These are phyloP conservation scores for Suricata suricatta DNA, from an alignment of 2,113 vertebrate species.

Conservation along the genomic window DNA sequence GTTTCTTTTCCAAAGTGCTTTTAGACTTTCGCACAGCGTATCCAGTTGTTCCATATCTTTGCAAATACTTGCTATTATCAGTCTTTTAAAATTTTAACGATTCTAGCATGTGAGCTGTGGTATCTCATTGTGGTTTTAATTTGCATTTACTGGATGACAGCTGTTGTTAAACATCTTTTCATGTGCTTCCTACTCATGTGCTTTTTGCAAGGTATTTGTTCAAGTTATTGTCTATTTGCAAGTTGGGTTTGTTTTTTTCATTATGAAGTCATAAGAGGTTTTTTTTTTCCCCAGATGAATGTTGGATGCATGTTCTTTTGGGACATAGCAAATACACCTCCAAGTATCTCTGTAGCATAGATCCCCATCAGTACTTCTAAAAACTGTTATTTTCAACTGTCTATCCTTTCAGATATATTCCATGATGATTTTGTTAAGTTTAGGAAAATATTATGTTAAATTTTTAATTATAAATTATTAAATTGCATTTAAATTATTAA, in stretches of 20 bases:
- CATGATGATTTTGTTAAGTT: background rate
- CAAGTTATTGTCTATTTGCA: background rate
- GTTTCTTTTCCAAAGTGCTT: background rate
- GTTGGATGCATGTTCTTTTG: background rate
- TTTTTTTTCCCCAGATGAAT: background rate
- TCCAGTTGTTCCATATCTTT: background rate
- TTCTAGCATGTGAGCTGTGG: background rate
- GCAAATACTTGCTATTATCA: background rate
- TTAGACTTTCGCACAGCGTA: background rate
- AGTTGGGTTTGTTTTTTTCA: background rate
- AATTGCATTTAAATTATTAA: background rate
- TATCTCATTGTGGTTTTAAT: background rate
- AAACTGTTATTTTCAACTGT: background rate
- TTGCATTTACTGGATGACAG: background rate
- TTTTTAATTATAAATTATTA: background rate
- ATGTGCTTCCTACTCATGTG: background rate
- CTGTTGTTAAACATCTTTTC: background rate
- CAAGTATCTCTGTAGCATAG: background rate
- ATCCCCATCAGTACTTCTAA: background rate
- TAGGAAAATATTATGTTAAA: background rate
- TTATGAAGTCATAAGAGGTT: background rate
- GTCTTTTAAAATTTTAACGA: background rate
- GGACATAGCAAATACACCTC: background rate
- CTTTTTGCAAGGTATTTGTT: background rate
- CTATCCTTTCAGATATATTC: background rate